phyloP scores from a whole-genome alignment of 2,113 vertebrate genomes.

The Oplegnathus fasciatus region DNA sequence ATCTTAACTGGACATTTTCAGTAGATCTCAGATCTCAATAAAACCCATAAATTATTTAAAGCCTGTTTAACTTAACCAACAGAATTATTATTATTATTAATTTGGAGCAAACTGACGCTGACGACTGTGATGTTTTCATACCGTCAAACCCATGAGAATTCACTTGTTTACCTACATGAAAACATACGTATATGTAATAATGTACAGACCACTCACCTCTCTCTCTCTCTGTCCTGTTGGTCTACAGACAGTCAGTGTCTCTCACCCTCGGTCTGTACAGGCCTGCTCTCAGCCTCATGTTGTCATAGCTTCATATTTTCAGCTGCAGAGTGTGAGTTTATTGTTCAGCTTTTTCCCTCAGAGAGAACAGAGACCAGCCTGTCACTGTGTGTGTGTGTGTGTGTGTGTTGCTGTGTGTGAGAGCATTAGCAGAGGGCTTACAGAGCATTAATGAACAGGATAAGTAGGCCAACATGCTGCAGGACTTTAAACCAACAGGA shows the following conservation, averaged over 20 bases:
- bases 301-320: constrained; percentile 20
- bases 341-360: not conserved
- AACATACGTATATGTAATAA: not conserved
- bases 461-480: constrained; percentile 59
- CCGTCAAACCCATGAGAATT: not conserved
- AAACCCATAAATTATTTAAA: too few relatives aligned
- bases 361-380: constrained; percentile 7
- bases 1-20: too few relatives aligned
- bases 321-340: not conserved
- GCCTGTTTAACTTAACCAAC: too few relatives aligned
- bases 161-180: not conserved
- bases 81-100: too few relatives aligned
- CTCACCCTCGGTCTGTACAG: not conserved
- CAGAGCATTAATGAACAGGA: constrained; percentile 49
- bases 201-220: constrained; percentile 31
- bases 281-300: constrained; percentile 15
- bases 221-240: not conserved
- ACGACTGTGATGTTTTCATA: not conserved
- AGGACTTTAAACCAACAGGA: constrained; percentile 30
- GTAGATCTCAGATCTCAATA: too few relatives aligned
- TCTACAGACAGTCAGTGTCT: constrained; percentile 21
- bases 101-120: too few relatives aligned
- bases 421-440: constrained; percentile 61
- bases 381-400: constrained; percentile 4
- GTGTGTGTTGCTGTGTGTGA: not conserved